phyloP scores from a whole-genome alignment of 2,797 vertebrate genomes.

The Rachycentron canadum region DNA sequence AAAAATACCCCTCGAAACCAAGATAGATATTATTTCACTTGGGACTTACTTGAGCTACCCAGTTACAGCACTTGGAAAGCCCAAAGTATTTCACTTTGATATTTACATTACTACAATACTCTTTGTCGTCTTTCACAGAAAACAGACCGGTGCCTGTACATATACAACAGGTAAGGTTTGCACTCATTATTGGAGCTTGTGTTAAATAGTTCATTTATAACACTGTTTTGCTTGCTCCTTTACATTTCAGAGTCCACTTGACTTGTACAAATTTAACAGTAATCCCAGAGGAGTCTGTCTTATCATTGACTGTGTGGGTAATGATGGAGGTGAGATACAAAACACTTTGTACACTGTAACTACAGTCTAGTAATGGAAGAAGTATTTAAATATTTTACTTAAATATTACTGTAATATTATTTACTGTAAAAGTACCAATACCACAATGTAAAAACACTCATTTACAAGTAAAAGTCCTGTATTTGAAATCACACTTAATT shows the following conservation, averaged over 20 bases:
- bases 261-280: constrained; percentile 87
- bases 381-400: not conserved
- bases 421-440: not conserved
- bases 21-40: not conserved
- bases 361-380: not conserved
- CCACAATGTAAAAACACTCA: not conserved
- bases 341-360: constrained; percentile 2
- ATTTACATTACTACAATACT: not conserved
- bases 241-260: constrained; percentile 72
- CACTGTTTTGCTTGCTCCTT: constrained; percentile 19
- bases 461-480: not conserved
- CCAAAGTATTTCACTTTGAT: constrained; percentile 15
- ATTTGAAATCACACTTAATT: not conserved
- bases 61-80: constrained; percentile 23
- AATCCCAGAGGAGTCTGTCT: constrained; percentile 89
- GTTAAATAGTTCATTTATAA: not conserved
- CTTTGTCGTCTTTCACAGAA: constrained; percentile 38
- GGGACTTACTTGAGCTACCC: not conserved
- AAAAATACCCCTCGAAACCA: not conserved
- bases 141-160: constrained; percentile 8
- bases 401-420: no score
- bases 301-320: constrained; percentile 94
- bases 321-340: constrained; percentile 87
- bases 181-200: not conserved
- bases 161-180: constrained; percentile 53